Base-by-base conservation (phyloP, 2,113 vertebrate species). In the Anguilla japonica region DNA sequence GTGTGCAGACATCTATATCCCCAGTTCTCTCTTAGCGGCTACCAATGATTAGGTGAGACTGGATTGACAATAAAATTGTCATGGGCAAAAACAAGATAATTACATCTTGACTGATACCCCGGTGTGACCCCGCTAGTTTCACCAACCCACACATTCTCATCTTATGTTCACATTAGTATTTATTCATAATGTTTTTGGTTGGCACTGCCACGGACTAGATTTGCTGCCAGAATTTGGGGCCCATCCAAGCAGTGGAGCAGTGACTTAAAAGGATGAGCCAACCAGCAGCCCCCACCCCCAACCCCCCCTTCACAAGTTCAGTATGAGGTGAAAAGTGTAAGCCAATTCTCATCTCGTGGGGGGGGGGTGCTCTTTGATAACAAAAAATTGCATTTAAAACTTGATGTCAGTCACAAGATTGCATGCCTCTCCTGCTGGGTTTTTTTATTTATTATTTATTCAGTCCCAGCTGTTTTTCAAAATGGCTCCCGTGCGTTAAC, bases 401-500 rank as follows among this genome's bases (percentile, higher is more conserved):
- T 8, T 75, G 67, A 75, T 53, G 67, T 75, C 22, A 75, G 67
- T 75, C 29, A 40, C 39, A 79, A 79, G 75, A 79, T 34, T 40
- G 39, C 34, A 34, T 16, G 60, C 60, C 0, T 11, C 22, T 63
- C 22, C 18, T 67, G 7, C 60, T 26, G 22, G 3, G 60, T 20
- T 8, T 63, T 22, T 46, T 46, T 46, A 6, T 2, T 3, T 22
- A 13, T 60, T 83, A 15, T 29, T 20, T n/a, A 83, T 83, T 20
- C 79, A 75, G 60, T 60, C 26, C 79, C 39, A 84, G 60, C 60
- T 41, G 83, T 34, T 26, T 40, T 26, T 56, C 83, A 63, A 53
- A 60, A 83, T 34, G 82, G 82, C 57, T 14, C 34, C 34, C 13
- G 57, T 57, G 83, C 83, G 46, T 43, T 84, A 71, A 43, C 41